Conservation (phyloP, 2,888 invertebrate genomes). For the Bellardia pandia region DNA sequence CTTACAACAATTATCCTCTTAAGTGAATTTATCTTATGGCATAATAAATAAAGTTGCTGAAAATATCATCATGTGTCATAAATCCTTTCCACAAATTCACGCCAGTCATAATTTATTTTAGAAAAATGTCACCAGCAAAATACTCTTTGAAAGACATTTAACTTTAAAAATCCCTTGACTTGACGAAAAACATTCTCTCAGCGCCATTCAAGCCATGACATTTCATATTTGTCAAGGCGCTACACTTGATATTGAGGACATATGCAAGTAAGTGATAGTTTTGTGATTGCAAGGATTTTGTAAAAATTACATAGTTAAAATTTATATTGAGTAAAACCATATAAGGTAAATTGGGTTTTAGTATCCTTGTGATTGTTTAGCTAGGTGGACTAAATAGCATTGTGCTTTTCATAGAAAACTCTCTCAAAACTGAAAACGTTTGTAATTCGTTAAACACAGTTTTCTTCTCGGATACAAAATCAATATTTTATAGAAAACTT, state of each 20-base stretch:
- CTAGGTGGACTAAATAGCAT: too few relatives aligned
- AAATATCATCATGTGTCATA: slow-evolving; percentile 50
- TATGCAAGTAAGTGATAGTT: too few relatives aligned
- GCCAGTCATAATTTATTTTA: slow-evolving; percentile 56
- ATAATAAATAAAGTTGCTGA: slow-evolving; percentile 44
- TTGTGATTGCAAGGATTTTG: background rate
- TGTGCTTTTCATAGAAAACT: too few relatives aligned
- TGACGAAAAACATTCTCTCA: slow-evolving; percentile 18
- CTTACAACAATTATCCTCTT: slow-evolving; percentile 33
- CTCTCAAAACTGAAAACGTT: too few relatives aligned
- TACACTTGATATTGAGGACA: background rate
- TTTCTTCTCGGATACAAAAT: too few relatives aligned
- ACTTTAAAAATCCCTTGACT: slow-evolving; percentile 58
- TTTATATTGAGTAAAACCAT: too few relatives aligned
- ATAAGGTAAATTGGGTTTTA: too few relatives aligned
- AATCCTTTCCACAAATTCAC: slow-evolving; percentile 47
- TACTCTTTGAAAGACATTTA: slow-evolving; percentile 51
- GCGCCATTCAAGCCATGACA: background rate
- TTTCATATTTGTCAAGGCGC: slow-evolving; percentile 12
- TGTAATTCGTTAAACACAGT: too few relatives aligned
- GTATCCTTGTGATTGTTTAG: too few relatives aligned
- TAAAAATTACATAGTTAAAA: too few relatives aligned
- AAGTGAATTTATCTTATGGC: slow-evolving; percentile 3
- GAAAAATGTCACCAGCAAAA: slow-evolving; percentile 62
- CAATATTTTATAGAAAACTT: too few relatives aligned